These are phyloP conservation scores for Pseudopleuronectes americanus DNA, from an alignment of 2,797 vertebrate genomes.

Conservation along the genomic window DNA sequence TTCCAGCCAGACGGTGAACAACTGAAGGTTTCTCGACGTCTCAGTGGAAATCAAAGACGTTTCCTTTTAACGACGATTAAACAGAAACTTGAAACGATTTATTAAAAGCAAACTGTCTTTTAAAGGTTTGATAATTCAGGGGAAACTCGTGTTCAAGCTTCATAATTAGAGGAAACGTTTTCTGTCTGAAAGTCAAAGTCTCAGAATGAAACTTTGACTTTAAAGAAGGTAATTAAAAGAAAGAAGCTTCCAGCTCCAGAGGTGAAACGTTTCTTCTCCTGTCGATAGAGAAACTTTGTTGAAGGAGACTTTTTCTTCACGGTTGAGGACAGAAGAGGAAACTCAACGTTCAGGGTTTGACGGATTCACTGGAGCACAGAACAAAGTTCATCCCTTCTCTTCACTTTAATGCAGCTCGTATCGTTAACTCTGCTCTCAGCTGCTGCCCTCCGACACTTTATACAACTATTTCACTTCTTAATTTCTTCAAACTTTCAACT, in stretches of 20 bases:
- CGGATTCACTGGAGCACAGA: conserved; percentile 55
- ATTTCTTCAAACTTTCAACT: not conserved
- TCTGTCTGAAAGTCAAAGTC: not conserved
- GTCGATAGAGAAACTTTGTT: conserved; percentile 36
- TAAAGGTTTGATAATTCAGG: not conserved
- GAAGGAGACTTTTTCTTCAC: conserved; percentile 18
- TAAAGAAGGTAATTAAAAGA: conserved; percentile 10
- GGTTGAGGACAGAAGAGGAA: conserved; percentile 35
- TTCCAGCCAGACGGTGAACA: no score
- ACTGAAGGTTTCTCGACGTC: not conserved
- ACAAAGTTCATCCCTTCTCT: conserved; percentile 42
- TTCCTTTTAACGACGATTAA: not conserved
- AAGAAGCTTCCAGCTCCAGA: not conserved
- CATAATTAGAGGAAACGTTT: conserved; percentile 16
- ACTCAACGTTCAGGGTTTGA: conserved; percentile 50
- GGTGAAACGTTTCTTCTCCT: conserved; percentile 7
- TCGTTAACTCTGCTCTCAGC: conserved; percentile 22
- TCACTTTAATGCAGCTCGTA: conserved; percentile 32
- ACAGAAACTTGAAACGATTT: not conserved
- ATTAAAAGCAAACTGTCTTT: not conserved
- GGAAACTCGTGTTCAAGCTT: conserved; percentile 4
- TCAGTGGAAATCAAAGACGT: not conserved
- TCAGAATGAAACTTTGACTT: conserved; percentile 26
- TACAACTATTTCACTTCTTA: not conserved
- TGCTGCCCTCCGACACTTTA: not conserved